Evolutionary conservation across 2,797 vertebrate genomes (phyloP).

Genomic region (Centropyge bicolor): DNA sequence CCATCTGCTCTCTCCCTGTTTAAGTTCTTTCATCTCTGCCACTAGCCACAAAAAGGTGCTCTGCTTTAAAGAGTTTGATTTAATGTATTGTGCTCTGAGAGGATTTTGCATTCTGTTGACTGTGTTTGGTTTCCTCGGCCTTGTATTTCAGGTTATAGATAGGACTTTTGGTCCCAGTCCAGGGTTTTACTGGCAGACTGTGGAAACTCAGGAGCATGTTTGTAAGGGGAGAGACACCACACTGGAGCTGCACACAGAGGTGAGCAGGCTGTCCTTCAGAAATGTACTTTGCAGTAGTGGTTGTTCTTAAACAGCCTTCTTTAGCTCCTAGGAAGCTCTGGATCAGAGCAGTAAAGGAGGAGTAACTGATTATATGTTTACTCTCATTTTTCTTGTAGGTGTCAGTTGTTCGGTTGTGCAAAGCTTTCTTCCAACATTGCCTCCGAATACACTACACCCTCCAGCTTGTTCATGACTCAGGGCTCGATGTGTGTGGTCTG

Average conservation of each 20-base stretch:
- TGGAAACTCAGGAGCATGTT: slow-evolving; percentile 77
- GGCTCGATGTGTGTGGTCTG: slow-evolving; percentile 83
- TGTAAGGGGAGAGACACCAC: slow-evolving; percentile 73
- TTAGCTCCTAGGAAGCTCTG: slow-evolving; percentile 2
- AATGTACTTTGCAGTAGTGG: not conserved
- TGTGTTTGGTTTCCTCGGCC: slow-evolving; percentile 12
- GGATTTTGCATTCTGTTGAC: slow-evolving; percentile 18
- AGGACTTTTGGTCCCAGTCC: slow-evolving; percentile 74
- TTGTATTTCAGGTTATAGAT: slow-evolving; percentile 79
- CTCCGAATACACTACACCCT: slow-evolving; percentile 77
- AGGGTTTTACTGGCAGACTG: slow-evolving; percentile 86
- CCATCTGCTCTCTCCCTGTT: slow-evolving; percentile 70
- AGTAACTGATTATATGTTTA: not conserved
- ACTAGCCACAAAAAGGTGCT: slow-evolving; percentile 73
- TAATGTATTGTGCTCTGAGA: not conserved
- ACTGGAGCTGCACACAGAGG: slow-evolving; percentile 76
- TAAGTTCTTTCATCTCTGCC: slow-evolving; percentile 71
- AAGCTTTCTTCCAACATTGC: slow-evolving; percentile 71
- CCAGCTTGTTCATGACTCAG: slow-evolving; percentile 74
- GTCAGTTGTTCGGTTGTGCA: slow-evolving; percentile 74
- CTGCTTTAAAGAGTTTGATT: not conserved
- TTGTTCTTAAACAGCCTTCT: not conserved
- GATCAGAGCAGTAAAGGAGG: not conserved
- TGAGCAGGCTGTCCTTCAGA: slow-evolving; percentile 32
- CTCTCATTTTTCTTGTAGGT: slow-evolving; percentile 70